Evolutionary conservation across 2,888 invertebrate species (phyloP), one percentile per base, ranked within the genome.

Genomic region (Rhagophthalmus giganteus): DNA sequence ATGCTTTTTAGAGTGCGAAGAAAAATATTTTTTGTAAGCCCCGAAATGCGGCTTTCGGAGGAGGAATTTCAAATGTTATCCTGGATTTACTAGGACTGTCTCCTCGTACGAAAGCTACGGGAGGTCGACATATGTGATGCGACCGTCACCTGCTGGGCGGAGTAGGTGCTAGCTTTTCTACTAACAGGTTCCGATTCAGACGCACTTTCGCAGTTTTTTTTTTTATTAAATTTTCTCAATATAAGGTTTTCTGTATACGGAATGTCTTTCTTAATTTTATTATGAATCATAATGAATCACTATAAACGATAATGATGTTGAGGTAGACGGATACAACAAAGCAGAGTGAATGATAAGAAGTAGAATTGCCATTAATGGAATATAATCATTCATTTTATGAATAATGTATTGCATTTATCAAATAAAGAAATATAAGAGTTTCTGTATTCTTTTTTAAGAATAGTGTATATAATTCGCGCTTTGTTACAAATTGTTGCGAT

Each of bases 1-100:
- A 72, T 70, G 64, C 71, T 57, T 61, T 59, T 54, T 46, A 61
- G 58, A 59, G 56, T 58, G 59, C 58, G 61, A 61, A 61, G 57
- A 59, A 62, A 60, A 66, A 65, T 66, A 68, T 69, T 69, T 67
- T 69, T 65, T 67, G 61, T 56, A 54, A 55, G 54, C 45, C 42
- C 50, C 35, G 47, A 50, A 51, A 50, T 53, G 56, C 44, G 63
- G 68, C 65, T 68, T 68, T 66, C 61, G 20, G 65, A 64, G 60
- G 58, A 59, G 62, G 67, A 67, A 67, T 65, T 65, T 63, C 58
- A 65, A 60, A 61, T 69, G 68, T 71, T 68, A 61, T 62, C 62
- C 60, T 39, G 57, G 59, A 57, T 60, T 62, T 60, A 57, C 54
- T 20, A 39, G 41, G 46, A 46, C 47, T 38, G 26, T 48, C 40